Percentiles rank a stretch among this genome's conserved stretches.
Evolutionary conservation across 2,888 invertebrate species (phyloP).

Genomic region (Euphydryas editha): DNA sequence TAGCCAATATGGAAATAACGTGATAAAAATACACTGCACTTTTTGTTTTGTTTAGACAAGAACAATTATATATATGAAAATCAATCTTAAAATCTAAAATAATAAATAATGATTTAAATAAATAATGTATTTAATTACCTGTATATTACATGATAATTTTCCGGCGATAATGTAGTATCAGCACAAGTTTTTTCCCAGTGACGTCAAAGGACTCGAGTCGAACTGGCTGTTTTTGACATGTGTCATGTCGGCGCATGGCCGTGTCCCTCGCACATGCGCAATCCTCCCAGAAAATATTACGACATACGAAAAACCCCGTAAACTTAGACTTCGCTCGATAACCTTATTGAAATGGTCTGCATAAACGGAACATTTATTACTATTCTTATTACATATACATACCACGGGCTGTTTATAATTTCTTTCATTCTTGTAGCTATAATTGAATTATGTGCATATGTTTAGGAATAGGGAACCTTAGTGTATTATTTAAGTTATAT

Average conservation of each 20-base stretch:
- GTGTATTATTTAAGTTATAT: too few species aligned
- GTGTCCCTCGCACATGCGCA: conserved; percentile 58
- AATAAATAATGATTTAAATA: conserved; percentile 10
- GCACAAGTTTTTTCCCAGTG: conserved; percentile 51
- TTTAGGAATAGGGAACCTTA: too few species aligned
- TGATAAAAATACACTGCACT: neutral
- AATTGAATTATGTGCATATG: too few species aligned
- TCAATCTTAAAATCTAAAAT: too few species aligned
- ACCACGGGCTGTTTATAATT: too few species aligned
- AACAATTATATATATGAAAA: neutral
- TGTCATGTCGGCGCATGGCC: conserved; percentile 63
- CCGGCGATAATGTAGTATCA: conserved; percentile 50
- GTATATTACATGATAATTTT: conserved; percentile 61
- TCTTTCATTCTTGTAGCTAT: too few species aligned
- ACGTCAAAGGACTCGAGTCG: conserved; percentile 59
- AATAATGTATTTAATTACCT: conserved; percentile 50
- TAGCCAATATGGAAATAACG: neutral
- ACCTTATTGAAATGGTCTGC: neutral
- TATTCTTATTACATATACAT: too few species aligned
- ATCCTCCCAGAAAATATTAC: neutral
- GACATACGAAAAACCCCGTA: conserved; percentile 34
- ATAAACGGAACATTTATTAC: too few species aligned
- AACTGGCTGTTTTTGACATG: conserved; percentile 68
- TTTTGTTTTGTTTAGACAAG: neutral
- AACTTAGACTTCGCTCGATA: conserved; percentile 22